Base-by-base conservation (phyloP, 2,888 invertebrate species). In the Gastracanthus pulcherrimus region DNA sequence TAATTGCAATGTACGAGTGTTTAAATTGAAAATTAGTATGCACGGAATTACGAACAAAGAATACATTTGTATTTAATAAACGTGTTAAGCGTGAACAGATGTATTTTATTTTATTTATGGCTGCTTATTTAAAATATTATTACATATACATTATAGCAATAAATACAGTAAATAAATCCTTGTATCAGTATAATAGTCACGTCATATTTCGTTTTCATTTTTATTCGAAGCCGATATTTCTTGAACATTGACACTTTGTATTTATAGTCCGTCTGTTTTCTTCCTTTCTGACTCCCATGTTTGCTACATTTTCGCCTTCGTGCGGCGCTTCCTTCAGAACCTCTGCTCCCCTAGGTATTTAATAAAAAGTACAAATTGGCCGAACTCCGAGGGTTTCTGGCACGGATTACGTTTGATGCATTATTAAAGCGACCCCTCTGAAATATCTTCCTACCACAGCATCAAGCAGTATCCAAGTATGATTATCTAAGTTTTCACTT, bases 191-290 rank as follows among this genome's bases (percentile, higher is more conserved):
- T n/a, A n/a, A n/a, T n/a, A n/a, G n/a, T n/a, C n/a, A n/a, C n/a
- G n/a, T n/a, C n/a, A n/a, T n/a, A n/a, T n/a, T n/a, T n/a, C n/a
- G n/a, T n/a, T n/a, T n/a, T n/a, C n/a, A n/a, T n/a, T n/a, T n/a
- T n/a, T n/a, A n/a, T n/a, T n/a, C n/a, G n/a, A n/a, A n/a, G n/a
- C n/a, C n/a, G n/a, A n/a, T n/a, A n/a, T n/a, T n/a, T 51, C 51
- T 3, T n/a, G 16, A 23, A 51, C 51, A 19, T 6, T 7, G 0
- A 19, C 51, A 19, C 51, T 51, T 19, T 23, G 16, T 66, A 66
- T 66, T 66, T 41, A 66, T 66, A 41, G 41, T 41, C 66, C 41
- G 36, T 66, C 29, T 31, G 41, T 41, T 41, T 66, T 41, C 41
- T 66, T 66, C n/a, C n/a, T n/a, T n/a, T n/a, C n/a, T n/a, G n/a